Percentiles rank a stretch among this genome's conserved stretches.
Evolutionary conservation across 2,888 invertebrate genomes (phyloP).

Genomic region (Rhingia rostrata): DNA sequence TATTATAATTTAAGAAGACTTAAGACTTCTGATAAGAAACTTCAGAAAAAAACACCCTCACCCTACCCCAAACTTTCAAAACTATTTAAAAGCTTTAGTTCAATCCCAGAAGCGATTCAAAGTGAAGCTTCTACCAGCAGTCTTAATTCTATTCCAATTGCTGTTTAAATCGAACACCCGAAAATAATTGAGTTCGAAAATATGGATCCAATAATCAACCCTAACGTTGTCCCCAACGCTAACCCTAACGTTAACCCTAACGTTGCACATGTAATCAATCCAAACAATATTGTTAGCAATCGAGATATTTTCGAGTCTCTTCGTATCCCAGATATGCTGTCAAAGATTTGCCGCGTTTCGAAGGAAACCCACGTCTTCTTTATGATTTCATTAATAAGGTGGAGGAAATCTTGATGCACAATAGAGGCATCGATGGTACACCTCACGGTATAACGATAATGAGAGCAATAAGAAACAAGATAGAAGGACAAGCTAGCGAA

Average conservation of each 20-base stretch:
- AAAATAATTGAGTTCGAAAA: background rate
- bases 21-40: background rate
- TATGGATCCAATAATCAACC: background rate
- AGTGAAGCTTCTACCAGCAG: too few species aligned
- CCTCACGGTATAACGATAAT: too few species aligned
- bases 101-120: conserved; percentile 12
- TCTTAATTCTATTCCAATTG: background rate
- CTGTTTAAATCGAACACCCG: conserved; percentile 6
- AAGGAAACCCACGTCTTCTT: too few species aligned
- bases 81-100: conserved; percentile 19
- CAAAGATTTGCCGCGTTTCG: conserved; percentile 30
- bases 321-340: conserved; percentile 28
- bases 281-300: background rate
- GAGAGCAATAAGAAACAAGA: too few species aligned
- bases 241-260: too few species aligned
- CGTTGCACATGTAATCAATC: background rate
- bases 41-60: background rate
- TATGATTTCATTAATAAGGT: too few species aligned
- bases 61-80: conserved; percentile 12
- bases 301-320: conserved; percentile 20
- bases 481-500: too few species aligned
- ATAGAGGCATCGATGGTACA: too few species aligned
- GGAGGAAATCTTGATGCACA: too few species aligned
- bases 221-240: background rate
- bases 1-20: too few species aligned